Evolutionary conservation across 2,888 invertebrate species (phyloP), one percentile per base, ranked within the genome.

Genomic region (Chloroclystis v-ata): DNA sequence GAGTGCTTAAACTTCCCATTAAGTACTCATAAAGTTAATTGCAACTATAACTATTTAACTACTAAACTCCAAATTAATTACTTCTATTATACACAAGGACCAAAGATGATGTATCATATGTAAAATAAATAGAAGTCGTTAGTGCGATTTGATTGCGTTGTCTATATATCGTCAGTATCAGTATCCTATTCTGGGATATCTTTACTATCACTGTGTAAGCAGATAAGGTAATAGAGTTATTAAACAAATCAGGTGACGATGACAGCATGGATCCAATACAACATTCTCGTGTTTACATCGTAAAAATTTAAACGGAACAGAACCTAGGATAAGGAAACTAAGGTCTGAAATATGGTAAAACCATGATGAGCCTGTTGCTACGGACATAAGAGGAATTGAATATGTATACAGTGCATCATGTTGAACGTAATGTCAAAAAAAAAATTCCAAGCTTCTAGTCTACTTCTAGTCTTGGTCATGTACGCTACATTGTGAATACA

Each of bases 171-270:
- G 11, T 40, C 28, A 29, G 16, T 45, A 20, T 8, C 28, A 28
- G 12, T n/a, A 29, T 5, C 9, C 28, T 37, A 43, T 47, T 41
- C 40, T 44, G 28, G 28, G 41, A 39, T 47, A 54, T 54, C 40
- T n/a, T 16, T 26, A 38, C 44, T 39, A 47, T 47, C 45, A 43
- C 38, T 37, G 33, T 45, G 39, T 37, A 42, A 37, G 28, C 37
- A 37, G 50, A 51, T 46, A 48, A 46, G 30, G 30, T 46, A 50
- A 47, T 54, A 43, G 41, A 43, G 30, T 40, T 43, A 52, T 43
- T 44, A 44, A 38, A 26, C 12, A 32, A 20, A n/a, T 25, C 37
- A 39, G 28, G 47, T 42, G 43, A 11, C 20, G 10, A 20, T 20
- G 20, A 35, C 11, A 20, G 11, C 16, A 7, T 3, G 20, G 8